These are phyloP conservation scores for Meloidogyne hapla DNA, from an alignment of 1,140 invertebrate genomes.

Conservation along the genomic window DNA sequence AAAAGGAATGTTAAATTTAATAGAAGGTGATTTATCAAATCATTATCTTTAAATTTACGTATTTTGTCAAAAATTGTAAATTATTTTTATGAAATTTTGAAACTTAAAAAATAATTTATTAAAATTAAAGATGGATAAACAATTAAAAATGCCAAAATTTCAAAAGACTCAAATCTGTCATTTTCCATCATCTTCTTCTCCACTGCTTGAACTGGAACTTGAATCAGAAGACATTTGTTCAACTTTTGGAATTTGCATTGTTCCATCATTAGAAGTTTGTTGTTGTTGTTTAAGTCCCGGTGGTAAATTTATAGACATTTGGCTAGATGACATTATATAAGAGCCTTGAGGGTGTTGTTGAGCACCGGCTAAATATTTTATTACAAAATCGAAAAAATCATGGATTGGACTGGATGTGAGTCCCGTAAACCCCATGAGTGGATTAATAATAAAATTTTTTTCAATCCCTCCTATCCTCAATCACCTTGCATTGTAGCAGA, in stretches of 20 bases:
- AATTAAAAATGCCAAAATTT: background rate
- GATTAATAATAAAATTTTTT: too few relatives aligned
- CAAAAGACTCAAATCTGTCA: background rate
- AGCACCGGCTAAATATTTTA: background rate
- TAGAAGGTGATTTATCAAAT: too few relatives aligned
- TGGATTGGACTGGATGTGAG: too few relatives aligned
- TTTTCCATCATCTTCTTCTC: constrained; percentile 31
- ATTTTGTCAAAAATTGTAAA: too few relatives aligned
- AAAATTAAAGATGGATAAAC: background rate
- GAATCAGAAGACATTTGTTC: constrained; percentile 46
- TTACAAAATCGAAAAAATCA: too few relatives aligned
- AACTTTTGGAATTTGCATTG: constrained; percentile 25
- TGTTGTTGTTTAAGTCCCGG: constrained; percentile 5
- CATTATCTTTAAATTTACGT: too few relatives aligned
- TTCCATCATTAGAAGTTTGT: background rate
- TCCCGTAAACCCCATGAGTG: too few relatives aligned
- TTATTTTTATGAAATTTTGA: too few relatives aligned
- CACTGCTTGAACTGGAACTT: constrained; percentile 43
- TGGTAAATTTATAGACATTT: constrained; percentile 22
- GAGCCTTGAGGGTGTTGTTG: constrained; percentile 2
- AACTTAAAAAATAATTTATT: too few relatives aligned
- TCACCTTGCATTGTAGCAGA: background rate
- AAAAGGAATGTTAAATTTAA: too few relatives aligned
- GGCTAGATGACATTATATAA: background rate
- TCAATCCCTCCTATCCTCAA: too few relatives aligned